Base-by-base conservation (phyloP, 2,113 vertebrate species). In the Bettongia penicillata region DNA sequence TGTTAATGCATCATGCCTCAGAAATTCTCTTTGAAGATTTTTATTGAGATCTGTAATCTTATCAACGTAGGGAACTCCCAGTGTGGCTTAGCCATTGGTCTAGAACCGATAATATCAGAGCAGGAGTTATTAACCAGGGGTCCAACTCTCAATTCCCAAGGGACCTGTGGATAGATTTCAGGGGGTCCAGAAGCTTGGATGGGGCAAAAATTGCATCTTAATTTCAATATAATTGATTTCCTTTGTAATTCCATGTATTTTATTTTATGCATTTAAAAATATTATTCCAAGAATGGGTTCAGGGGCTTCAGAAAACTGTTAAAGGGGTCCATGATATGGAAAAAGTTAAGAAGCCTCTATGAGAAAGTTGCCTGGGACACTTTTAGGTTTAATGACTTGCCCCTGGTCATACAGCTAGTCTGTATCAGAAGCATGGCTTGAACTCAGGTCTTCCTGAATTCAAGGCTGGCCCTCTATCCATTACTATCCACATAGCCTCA, bases 1-100 rank as follows among this genome's bases (percentile, higher is more conserved):
- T 84, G n/a, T 84, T 84, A 84, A 84, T 84, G 68, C 16, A 43
- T 84, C 37, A 43, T 43, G 68, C 19, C 31, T 68, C 31, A 84
- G 68, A 84, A n/a, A 84, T 84, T 84, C 68, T 43, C 68, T 84
- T 84, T 84, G 68, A 84, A 84, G n/a, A 84, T 84, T 84, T 84
- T 84, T 84, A 84, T 84, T 84, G 16, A 23, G n/a, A 84, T 43
- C 37, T 23, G 19, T 43, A 22, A 84, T 84, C n/a, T 43, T 43
- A 84, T 43, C 68, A 84, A 84, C 43, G 19, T 84, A 26, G n/a
- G 68, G 19, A 43, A 84, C 68, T 84, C 68, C 68, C 61, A n/a
- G 14, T 19, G 61, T 77, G 61, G 14, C 37, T 77, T 14, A 19
- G 37, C 12, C 68, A 84, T 84, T 84, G 68, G 6, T 84, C 37